Conservation (phyloP, 2,113 vertebrate genomes). For the Ceyx melanurus region DNA sequence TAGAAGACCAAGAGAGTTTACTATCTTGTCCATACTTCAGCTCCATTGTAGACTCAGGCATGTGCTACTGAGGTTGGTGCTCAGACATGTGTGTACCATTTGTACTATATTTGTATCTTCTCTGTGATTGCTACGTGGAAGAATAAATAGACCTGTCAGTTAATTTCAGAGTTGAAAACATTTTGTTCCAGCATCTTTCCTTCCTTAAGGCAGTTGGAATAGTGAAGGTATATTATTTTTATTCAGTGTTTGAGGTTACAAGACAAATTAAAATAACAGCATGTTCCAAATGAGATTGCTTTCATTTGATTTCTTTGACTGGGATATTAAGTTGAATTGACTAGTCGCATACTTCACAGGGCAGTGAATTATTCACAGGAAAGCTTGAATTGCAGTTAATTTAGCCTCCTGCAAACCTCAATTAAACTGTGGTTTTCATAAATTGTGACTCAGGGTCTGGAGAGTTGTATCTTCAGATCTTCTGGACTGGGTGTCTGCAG, state of each 20-base stretch:
- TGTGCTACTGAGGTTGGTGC: accelerated
- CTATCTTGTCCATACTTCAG: background rate
- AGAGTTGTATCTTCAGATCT: background rate
- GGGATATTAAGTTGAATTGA: slow-evolving; percentile 18
- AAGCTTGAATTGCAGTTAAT: background rate
- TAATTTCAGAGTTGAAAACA: background rate
- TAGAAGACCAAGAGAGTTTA: background rate
- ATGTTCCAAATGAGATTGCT: background rate
- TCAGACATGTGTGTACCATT: background rate
- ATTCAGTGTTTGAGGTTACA: background rate
- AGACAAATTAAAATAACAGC: background rate
- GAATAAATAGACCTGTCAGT: slow-evolving; percentile 13
- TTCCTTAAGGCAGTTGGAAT: background rate
- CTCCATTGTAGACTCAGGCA: background rate
- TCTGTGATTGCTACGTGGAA: background rate
- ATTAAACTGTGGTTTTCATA: background rate
- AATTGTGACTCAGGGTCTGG: background rate
- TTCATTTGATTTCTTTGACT: slow-evolving; percentile 37
- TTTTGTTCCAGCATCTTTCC: slow-evolving; percentile 8
- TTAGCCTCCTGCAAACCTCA: background rate
- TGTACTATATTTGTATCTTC: background rate
- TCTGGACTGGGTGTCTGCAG: background rate
- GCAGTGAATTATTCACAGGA: slow-evolving; percentile 2
- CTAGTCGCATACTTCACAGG: background rate
- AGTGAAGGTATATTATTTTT: slow-evolving; percentile 4